Evolutionary conservation across 1,140 invertebrate genomes (phyloP).

Genomic region (Yoshiicerus persimilis): DNA sequence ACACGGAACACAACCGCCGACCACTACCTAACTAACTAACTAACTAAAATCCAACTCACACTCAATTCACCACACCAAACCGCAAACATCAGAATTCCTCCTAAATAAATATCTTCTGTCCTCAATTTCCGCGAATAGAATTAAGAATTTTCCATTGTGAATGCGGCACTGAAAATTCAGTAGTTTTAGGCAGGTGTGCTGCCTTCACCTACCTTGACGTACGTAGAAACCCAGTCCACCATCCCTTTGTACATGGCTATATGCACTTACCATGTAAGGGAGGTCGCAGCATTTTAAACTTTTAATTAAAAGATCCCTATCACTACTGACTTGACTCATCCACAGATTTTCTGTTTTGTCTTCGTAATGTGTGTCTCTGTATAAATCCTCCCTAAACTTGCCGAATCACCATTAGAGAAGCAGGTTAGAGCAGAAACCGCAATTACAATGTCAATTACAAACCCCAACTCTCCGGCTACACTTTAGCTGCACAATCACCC

Average conservation of each 20-base stretch:
- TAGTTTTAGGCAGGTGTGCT: background rate
- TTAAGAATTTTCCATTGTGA: background rate
- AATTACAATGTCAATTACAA: too few relatives aligned
- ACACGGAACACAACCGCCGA: background rate
- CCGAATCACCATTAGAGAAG: background rate
- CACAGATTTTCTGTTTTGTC: too few relatives aligned
- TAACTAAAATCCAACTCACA: background rate
- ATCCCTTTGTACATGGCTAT: background rate
- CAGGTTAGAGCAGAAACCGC: too few relatives aligned
- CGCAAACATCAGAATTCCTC: background rate
- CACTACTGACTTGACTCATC: too few relatives aligned
- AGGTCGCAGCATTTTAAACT: background rate
- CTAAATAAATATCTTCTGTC: background rate
- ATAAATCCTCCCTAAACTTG: background rate
- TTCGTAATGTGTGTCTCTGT: too few relatives aligned
- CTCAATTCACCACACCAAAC: background rate
- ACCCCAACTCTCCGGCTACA: too few relatives aligned
- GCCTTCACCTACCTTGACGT: too few relatives aligned
- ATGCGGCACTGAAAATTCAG: background rate
- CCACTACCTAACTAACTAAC: background rate
- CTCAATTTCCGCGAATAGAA: background rate
- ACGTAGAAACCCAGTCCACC: background rate
- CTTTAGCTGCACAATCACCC: too few relatives aligned
- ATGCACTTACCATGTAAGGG: background rate
- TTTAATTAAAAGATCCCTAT: background rate